These are phyloP conservation scores for Epizoanthus stellaris DNA, from an alignment of 92 coral and sea anemone genomes.

Conservation along the genomic window DNA sequence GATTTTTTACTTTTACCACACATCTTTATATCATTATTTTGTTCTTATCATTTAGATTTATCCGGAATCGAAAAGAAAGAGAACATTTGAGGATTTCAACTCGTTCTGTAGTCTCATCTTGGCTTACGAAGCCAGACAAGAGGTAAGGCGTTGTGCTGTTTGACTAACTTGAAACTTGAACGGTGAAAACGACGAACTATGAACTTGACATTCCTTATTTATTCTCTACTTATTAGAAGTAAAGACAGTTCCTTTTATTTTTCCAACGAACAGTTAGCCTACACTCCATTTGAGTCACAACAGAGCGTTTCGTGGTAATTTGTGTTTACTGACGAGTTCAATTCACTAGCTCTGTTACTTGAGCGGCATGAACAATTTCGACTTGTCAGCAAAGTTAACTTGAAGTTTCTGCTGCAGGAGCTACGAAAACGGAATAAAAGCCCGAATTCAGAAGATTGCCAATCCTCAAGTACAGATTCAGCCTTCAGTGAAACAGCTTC, in stretches of 20 bases:
- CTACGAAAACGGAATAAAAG: slow-evolving; percentile 85
- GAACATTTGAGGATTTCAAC: slow-evolving; percentile 96
- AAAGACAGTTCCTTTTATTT: not conserved
- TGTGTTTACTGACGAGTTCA: slow-evolving; percentile 34
- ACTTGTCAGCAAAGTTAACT: slow-evolving; percentile 4
- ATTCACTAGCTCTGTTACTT: slow-evolving; percentile 16
- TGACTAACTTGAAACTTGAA: slow-evolving; percentile 33
- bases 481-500: slow-evolving; percentile 98
- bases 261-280: not conserved
- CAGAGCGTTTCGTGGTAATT: slow-evolving; percentile 19
- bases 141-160: slow-evolving; percentile 63
- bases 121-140: slow-evolving; percentile 98
- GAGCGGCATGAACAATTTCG: slow-evolving; percentile 1
- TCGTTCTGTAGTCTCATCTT: slow-evolving; percentile 97
- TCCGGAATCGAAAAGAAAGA: slow-evolving; percentile 90
- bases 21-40: not conserved
- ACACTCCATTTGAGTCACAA: not conserved
- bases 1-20: not conserved
- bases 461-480: slow-evolving; percentile 97
- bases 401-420: slow-evolving; percentile 67
- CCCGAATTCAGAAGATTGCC: slow-evolving; percentile 95
- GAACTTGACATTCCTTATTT: slow-evolving; percentile 12
- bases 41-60: slow-evolving; percentile 63
- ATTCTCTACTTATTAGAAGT: not conserved
- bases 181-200: slow-evolving; percentile 22